Evolutionary conservation across 2,797 vertebrate species (phyloP), one percentile per base, ranked within the genome.

Genomic region (Echiichthys vipera): DNA sequence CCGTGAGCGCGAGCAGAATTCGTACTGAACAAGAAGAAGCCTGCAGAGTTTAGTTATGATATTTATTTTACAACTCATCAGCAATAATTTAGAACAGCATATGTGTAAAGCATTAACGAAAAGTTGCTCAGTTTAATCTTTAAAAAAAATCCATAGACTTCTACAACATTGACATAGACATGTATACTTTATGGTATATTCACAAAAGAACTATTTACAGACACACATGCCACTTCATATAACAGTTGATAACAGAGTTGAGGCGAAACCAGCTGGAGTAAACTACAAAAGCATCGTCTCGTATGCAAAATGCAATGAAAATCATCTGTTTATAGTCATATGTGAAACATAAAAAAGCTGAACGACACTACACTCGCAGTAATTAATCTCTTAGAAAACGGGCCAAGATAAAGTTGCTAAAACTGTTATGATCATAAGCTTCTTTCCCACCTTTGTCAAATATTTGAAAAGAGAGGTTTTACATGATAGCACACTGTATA

Each of bases 1-100:
- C 42, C 53, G 27, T 12, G 30, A 39, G 57, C 22, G 61, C 13
- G 11, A 3, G 36, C 8, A 27, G 6, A 43, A 32, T 40, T 10
- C 13, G 27, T 36, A 45, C 27, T 43, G 45, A 84, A 85, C 7
- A 84, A 88, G 47, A 86, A 77, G 62, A 80, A 58, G 39, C 43
- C 59, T 78, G 72, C 70, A 87, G 89, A 86, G 80, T 93, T 95
- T 93, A 89, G 94, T 94, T 95, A 95, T 95, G 87, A 96, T 92
- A 87, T 95, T 95, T 96, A 97, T 96, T 95, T 92, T 92, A 96
- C 96, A 96, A 96, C 95, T 96, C 91, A 90, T 95, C 94, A 94
- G 93, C 92, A 96, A 97, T 98, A 98, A 98, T 96, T 99, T 98
- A 98, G 94, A 95, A 97, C 96, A 96, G 95, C 95, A 78, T 95